Conservation (phyloP, 2,888 invertebrate genomes). For the Ethmia dodecea region DNA sequence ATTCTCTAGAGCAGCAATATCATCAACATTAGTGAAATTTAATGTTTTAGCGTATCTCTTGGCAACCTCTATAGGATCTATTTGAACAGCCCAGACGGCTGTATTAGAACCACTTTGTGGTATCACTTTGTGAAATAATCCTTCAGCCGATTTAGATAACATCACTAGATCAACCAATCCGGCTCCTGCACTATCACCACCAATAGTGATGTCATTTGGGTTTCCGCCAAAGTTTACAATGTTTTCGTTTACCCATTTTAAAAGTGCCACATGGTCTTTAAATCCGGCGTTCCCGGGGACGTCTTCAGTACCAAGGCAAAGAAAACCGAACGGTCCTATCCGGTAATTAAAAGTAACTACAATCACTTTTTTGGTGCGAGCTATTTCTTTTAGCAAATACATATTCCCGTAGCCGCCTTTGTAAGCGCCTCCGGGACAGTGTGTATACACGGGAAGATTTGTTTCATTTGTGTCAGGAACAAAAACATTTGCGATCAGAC, state of each 20-base stretch:
- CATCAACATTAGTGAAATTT: constrained; percentile 28
- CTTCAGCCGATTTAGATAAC: constrained; percentile 31
- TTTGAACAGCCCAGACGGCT: constrained; percentile 28
- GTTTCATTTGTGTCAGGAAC: constrained; percentile 36
- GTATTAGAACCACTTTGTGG: constrained; percentile 38
- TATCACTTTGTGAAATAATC: constrained; percentile 38
- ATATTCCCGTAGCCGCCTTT: constrained; percentile 22
- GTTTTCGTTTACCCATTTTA: constrained; percentile 45
- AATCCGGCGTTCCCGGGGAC: constrained; percentile 42
- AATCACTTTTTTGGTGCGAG: constrained; percentile 24
- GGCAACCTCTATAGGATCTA: constrained; percentile 35
- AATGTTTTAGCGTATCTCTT: constrained; percentile 26
- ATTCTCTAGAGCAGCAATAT: constrained; percentile 33
- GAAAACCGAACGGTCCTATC: constrained; percentile 28
- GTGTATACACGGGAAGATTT: constrained; percentile 29
- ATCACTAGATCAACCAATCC: constrained; percentile 35
- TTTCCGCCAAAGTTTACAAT: constrained; percentile 44
- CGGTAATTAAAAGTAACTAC: constrained; percentile 32
- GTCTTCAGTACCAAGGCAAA: constrained; percentile 32
- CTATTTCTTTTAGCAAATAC: constrained; percentile 17
- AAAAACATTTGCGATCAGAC: constrained; percentile 46
- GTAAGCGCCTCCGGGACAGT: constrained; percentile 34
- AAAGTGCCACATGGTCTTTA: constrained; percentile 38
- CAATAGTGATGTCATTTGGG: constrained; percentile 39
- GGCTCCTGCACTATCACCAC: constrained; percentile 38